phyloP scores from a whole-genome alignment of 2,797 vertebrate species.

The Eleutherodactylus coqui region DNA sequence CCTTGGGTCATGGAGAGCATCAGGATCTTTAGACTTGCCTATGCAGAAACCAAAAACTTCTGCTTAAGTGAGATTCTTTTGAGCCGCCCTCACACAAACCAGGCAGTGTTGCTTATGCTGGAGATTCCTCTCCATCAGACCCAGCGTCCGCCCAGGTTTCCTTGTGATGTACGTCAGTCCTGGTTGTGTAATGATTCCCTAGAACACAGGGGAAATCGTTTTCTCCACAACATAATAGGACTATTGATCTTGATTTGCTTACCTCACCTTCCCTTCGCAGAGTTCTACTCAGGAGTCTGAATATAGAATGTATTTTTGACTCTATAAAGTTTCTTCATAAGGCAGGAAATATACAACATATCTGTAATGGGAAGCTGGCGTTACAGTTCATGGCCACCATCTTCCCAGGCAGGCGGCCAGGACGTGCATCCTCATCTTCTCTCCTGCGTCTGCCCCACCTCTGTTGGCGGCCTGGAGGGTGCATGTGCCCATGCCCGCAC shows the following conservation, averaged over 20 bases:
- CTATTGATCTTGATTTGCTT: background rate
- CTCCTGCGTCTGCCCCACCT: too few species aligned
- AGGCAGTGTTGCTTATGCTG: background rate
- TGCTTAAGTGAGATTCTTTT: too few species aligned
- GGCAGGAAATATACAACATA: too few species aligned
- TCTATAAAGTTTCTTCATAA: too few species aligned
- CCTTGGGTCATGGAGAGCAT: background rate
- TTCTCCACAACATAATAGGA: conserved; percentile 1
- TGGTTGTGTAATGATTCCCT: conserved; percentile 12
- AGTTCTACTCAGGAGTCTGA: background rate
- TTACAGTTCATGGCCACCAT: too few species aligned
- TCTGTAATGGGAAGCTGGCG: too few species aligned
- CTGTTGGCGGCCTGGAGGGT: too few species aligned
- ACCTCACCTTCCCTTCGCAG: background rate
- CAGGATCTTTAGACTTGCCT: background rate
- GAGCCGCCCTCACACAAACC: too few species aligned
- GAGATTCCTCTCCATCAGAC: background rate
- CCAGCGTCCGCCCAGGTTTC: background rate
- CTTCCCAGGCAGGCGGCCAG: too few species aligned
- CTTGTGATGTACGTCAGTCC: background rate
- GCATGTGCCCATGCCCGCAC: too few species aligned
- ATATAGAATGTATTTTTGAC: background rate
- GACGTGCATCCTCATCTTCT: too few species aligned
- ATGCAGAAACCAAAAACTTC: background rate
- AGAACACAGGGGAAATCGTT: background rate